phyloP scores from a whole-genome alignment of 2,113 vertebrate species.

The Mesocricetus auratus region DNA sequence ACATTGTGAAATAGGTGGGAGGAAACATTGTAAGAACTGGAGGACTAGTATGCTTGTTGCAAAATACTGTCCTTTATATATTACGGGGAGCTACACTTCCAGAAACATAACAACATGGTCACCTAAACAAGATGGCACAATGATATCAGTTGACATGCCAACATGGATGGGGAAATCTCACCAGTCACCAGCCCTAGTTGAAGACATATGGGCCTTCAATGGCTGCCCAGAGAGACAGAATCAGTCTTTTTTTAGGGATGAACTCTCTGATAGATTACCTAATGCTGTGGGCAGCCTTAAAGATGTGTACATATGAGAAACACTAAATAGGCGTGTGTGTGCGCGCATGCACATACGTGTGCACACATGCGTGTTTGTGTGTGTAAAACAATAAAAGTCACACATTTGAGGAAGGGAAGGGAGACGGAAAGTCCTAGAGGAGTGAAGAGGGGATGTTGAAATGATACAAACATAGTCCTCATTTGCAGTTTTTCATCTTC shows the following conservation, averaged over 20 bases:
- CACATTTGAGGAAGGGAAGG: neutral
- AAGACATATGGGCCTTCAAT: neutral
- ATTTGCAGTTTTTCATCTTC: neutral
- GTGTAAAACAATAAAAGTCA: neutral
- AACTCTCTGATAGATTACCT: neutral
- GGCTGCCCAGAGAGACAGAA: neutral
- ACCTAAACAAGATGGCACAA: neutral
- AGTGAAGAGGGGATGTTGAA: neutral
- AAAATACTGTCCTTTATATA: neutral
- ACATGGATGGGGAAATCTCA: neutral
- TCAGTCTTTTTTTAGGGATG: neutral
- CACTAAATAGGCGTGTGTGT: neutral
- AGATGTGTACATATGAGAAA: neutral
- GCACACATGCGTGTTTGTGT: fast-evolving
- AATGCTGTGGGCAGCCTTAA: neutral
- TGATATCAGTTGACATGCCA: neutral
- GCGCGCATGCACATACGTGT: too few species aligned
- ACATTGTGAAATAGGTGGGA: neutral
- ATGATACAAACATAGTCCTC: neutral
- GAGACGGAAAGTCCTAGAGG: neutral
- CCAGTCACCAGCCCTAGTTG: neutral
- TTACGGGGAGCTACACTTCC: neutral
- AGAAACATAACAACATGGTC: neutral
- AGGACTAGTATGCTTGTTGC: neutral
- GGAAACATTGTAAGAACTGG: neutral